Conservation (phyloP, 2,797 vertebrate genomes). For the Pempheris klunzingeri region DNA sequence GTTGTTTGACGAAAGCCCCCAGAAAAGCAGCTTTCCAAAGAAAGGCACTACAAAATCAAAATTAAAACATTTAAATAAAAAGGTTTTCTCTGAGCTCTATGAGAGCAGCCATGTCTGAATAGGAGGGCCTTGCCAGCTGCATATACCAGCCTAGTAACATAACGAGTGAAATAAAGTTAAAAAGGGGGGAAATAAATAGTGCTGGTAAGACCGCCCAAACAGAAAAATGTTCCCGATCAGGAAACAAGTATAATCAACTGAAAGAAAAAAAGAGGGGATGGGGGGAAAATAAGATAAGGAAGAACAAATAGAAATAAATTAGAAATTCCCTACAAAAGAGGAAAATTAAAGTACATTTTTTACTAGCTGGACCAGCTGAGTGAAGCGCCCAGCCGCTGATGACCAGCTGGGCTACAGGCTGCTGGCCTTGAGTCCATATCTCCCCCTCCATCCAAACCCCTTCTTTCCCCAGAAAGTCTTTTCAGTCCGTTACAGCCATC, state of each 20-base stretch:
- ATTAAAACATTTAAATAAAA: slow-evolving; percentile 87
- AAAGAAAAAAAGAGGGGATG: slow-evolving; percentile 76
- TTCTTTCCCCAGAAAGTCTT: slow-evolving; percentile 61
- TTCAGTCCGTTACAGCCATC: slow-evolving; percentile 68
- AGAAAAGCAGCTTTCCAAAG: slow-evolving; percentile 94
- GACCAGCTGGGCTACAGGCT: slow-evolving; percentile 72
- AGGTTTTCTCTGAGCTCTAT: slow-evolving; percentile 90
- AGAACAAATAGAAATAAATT: slow-evolving; percentile 88
- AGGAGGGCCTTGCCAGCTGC: slow-evolving; percentile 91
- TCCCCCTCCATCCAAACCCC: slow-evolving; percentile 69
- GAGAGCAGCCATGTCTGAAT: slow-evolving; percentile 93
- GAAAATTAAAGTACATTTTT: slow-evolving; percentile 75
- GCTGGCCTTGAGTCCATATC: slow-evolving; percentile 66
- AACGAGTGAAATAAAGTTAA: slow-evolving; percentile 69
- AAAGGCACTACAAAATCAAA: slow-evolving; percentile 99
- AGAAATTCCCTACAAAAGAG: slow-evolving; percentile 87
- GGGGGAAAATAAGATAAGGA: slow-evolving; percentile 84
- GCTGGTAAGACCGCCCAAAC: slow-evolving; percentile 91
- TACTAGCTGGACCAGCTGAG: slow-evolving; percentile 60
- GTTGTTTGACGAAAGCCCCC: slow-evolving; percentile 86
- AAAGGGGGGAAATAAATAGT: slow-evolving; percentile 80
- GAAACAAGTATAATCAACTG: slow-evolving; percentile 82
- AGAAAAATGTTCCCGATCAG: slow-evolving; percentile 87
- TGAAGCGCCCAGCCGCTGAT: slow-evolving; percentile 40
- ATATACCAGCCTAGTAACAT: slow-evolving; percentile 88